These are phyloP conservation scores for Micromesistius poutassou DNA, from an alignment of 2,797 vertebrate genomes.

Conservation along the genomic window DNA sequence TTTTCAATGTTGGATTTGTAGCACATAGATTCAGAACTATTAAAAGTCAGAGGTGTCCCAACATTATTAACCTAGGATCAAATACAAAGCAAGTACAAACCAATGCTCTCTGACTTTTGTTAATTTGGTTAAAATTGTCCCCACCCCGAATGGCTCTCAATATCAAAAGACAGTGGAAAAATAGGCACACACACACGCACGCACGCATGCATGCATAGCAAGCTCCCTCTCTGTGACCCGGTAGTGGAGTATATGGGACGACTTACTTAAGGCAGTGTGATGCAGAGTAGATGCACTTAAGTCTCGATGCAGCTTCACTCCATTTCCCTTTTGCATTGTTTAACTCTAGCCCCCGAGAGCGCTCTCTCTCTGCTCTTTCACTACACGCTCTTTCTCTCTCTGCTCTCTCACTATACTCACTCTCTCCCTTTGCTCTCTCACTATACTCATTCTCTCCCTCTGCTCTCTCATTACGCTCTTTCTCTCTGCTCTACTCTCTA, in stretches of 20 bases:
- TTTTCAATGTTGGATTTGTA: not conserved
- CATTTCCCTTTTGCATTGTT: slow-evolving; percentile 37
- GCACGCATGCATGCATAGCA: not conserved
- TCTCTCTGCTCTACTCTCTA: too few species aligned
- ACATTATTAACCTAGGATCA: not conserved
- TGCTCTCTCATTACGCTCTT: too few species aligned
- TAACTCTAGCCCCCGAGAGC: slow-evolving; percentile 14
- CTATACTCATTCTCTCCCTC: too few species aligned
- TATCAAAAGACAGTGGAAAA: slow-evolving; percentile 6
- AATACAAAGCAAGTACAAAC: not conserved
- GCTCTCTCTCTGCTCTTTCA: too few species aligned
- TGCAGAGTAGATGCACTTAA: slow-evolving; percentile 36
- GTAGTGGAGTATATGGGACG: not conserved
- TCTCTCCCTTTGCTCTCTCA: too few species aligned
- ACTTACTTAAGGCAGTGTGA: slow-evolving; percentile 23
- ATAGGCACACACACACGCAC: not conserved
- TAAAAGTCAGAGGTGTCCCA: not conserved
- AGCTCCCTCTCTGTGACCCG: slow-evolving; percentile 8
- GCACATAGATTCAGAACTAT: not conserved
- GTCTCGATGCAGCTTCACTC: slow-evolving; percentile 23
- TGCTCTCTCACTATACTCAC: too few species aligned
- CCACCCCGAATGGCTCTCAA: not conserved
- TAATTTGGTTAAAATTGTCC: slow-evolving; percentile 12
- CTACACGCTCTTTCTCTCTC: too few species aligned
- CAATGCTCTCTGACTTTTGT: slow-evolving; percentile 15